Base-by-base conservation (phyloP, 2,888 invertebrate species). In the Agonopterix heracliana region DNA sequence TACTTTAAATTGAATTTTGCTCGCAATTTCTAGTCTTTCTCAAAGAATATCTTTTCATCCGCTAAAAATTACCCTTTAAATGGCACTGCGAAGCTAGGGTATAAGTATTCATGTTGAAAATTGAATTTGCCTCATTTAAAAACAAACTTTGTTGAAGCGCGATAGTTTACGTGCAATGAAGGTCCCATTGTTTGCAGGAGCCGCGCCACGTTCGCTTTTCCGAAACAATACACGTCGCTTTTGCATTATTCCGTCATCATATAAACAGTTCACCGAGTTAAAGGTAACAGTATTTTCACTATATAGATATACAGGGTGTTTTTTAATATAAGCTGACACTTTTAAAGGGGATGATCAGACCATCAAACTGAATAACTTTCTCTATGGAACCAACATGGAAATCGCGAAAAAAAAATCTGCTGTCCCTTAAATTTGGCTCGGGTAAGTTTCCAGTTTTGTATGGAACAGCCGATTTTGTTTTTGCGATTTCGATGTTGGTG, bases 151-250 rank as follows among this genome's bases (percentile, higher is more conserved):
- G 59, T 60, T 57, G 35, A 55, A 51, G 50, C 47, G 49, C 49
- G 51, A 55, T 54, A 61, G 58, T 64, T 57, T 60, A 59, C 60
- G 56, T 59, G 54, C 56, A 41, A 41, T 55, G 42, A 57, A 26
- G 56, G 54, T 56, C 47, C 52, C 49, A 52, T 56, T 64, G 55
- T 60, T 52, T 46, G 14, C 17, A 13, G 45, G 12, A 44, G 49
- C 50, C 42, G 44, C 44, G 35, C 46, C 35, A 13, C 44, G 43
- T 45, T n/a, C 40, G 7, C 12, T 61, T 58, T 57, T 51, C 46
- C 51, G 51, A 53, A 63, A 66, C 61, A 63, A 66, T 59, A 56
- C 54, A 42, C 17, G 47, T 53, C 43, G 45, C 45, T 48, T 56
- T 57, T 45, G 52, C 51, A 56, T 54, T 58, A 57, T 64, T 50